These are phyloP conservation scores for Graptemys geographica DNA, from an alignment of 2,797 vertebrate genomes.

Conservation along the genomic window DNA sequence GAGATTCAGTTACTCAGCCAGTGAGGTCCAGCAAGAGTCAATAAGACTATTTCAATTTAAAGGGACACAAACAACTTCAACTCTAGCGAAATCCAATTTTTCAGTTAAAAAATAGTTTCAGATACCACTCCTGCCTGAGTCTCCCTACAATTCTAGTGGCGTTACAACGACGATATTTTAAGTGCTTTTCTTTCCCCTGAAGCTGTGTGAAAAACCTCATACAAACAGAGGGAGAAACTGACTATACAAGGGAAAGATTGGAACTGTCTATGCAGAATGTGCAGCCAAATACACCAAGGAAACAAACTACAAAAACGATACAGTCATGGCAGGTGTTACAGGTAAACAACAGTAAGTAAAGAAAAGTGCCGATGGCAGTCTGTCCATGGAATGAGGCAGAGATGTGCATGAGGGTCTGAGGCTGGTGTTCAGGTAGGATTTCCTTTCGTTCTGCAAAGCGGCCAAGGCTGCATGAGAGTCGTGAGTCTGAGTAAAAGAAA, in stretches of 20 bases:
- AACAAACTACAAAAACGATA: not conserved
- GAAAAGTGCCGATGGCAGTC: not conserved
- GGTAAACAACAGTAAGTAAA: not conserved
- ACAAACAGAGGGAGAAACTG: not conserved
- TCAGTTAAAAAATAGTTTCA: not conserved
- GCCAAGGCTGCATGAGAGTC: not conserved
- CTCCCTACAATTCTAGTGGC: not conserved
- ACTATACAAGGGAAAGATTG: not conserved
- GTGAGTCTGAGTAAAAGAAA: not conserved
- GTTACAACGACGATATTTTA: not conserved
- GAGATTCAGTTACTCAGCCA: not conserved
- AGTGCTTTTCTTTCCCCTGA: not conserved
- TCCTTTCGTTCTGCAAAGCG: not conserved
- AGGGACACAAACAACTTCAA: not conserved
- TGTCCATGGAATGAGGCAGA: not conserved
- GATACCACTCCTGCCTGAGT: not conserved
- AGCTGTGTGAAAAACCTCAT: not conserved
- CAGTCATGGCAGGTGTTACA: not conserved
- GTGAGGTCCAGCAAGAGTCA: accelerated
- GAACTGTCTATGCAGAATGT: not conserved
- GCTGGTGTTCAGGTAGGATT: not conserved
- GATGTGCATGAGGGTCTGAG: not conserved
- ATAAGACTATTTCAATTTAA: not conserved
- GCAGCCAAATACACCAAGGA: not conserved
- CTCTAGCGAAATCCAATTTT: accelerated